phyloP scores from a whole-genome alignment of 1,140 invertebrate genomes.

The Drosophila kikkawai region DNA sequence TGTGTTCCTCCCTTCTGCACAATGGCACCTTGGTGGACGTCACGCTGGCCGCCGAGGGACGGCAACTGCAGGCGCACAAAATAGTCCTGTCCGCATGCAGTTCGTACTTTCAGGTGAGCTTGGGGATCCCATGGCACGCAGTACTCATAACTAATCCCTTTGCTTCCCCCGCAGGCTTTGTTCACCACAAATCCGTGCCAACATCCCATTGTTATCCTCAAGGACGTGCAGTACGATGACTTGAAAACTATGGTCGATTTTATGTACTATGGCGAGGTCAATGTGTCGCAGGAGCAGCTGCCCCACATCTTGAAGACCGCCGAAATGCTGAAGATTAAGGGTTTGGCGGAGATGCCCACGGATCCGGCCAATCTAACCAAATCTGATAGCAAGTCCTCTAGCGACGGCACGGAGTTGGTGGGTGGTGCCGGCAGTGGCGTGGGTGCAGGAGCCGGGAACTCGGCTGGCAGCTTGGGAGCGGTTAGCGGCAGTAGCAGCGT shows the following conservation, averaged over 20 bases:
- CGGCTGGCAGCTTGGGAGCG: conserved; percentile 63
- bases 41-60: conserved; percentile 94
- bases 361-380: conserved; percentile 88
- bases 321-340: conserved; percentile 94
- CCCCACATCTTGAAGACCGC: conserved; percentile 94
- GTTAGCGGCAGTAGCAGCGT: conserved; percentile 74
- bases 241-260: conserved; percentile 95
- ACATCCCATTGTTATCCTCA: conserved; percentile 95
- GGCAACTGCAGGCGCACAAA: conserved; percentile 93
- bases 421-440: conserved; percentile 52
- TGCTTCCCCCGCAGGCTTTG: conserved; percentile 86
- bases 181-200: conserved; percentile 94
- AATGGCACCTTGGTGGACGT: conserved; percentile 94
- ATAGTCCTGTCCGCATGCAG: conserved; percentile 94
- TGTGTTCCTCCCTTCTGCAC: conserved; percentile 92
- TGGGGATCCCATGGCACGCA: not conserved
- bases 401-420: conserved; percentile 74
- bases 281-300: conserved; percentile 94
- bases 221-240: conserved; percentile 94
- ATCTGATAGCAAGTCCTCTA: conserved; percentile 87
- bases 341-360: conserved; percentile 93
- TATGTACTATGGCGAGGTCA: conserved; percentile 96
- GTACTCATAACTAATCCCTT: not conserved
- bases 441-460: conserved; percentile 49
- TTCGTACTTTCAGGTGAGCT: conserved; percentile 92